These are phyloP conservation scores for Otus scops DNA, from an alignment of 2,797 vertebrate species.

Conservation along the genomic window DNA sequence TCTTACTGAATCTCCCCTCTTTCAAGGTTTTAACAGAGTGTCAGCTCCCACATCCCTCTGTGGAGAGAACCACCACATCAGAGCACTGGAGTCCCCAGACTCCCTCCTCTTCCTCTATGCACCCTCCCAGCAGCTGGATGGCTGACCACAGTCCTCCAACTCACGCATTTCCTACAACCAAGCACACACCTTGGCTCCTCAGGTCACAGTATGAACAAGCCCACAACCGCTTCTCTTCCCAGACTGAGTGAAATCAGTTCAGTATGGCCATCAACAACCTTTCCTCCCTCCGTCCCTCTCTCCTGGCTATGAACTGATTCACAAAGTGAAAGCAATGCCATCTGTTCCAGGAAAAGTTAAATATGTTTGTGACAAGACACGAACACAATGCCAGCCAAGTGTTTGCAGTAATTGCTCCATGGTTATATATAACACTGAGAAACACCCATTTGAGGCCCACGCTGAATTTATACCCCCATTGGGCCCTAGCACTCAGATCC, in stretches of 20 bases:
- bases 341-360: constrained; percentile 50
- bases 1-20: neutral
- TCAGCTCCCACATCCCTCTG: neutral
- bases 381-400: constrained; percentile 23
- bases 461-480: neutral
- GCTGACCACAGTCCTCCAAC: neutral
- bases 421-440: constrained; percentile 26
- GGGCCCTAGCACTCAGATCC: neutral
- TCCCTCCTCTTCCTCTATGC: neutral
- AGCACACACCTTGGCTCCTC: neutral
- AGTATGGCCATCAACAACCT: neutral
- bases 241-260: neutral
- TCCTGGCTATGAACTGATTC: neutral
- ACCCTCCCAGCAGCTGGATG: neutral
- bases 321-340: constrained; percentile 4
- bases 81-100: neutral
- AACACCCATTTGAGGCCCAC: constrained; percentile 8
- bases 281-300: neutral
- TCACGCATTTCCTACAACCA: neutral
- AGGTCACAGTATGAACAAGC: neutral
- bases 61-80: neutral
- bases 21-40: neutral
- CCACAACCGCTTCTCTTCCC: neutral
- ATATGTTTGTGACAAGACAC: constrained; percentile 34
- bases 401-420: constrained; percentile 30